These are phyloP conservation scores for Coranthus polyacanthus DNA, from an alignment of 2,797 vertebrate species.

Conservation along the genomic window DNA sequence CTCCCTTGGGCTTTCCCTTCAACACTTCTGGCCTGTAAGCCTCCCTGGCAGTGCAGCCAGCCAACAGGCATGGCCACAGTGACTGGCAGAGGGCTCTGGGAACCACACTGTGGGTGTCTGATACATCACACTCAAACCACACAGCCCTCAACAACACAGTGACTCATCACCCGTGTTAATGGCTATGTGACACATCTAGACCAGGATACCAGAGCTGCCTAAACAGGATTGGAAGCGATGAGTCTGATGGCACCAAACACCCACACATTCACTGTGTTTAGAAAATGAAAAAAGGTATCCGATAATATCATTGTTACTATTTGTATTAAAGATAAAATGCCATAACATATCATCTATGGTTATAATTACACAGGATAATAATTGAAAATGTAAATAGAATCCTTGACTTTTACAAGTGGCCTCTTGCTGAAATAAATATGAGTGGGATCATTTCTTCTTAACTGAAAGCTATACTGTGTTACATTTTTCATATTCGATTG, in stretches of 20 bases:
- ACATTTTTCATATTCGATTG: constrained; percentile 69
- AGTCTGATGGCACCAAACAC: constrained; percentile 45
- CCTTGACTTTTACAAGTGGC: not conserved
- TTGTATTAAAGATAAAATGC: constrained; percentile 7
- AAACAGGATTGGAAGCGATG: constrained; percentile 55
- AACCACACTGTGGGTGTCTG: constrained; percentile 79
- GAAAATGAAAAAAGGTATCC: constrained; percentile 19
- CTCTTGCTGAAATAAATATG: constrained; percentile 11
- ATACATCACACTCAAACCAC: constrained; percentile 76
- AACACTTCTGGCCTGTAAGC: constrained; percentile 78
- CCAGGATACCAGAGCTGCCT: constrained; percentile 67
- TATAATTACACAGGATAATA: not conserved
- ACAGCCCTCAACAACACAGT: constrained; percentile 77
- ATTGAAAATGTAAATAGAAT: too few relatives aligned
- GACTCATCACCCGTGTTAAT: constrained; percentile 80
- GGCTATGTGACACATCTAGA: constrained; percentile 74
- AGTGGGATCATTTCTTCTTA: constrained; percentile 39
- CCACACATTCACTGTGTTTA: constrained; percentile 32
- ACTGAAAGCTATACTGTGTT: constrained; percentile 54
- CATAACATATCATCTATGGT: not conserved
- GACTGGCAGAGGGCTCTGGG: constrained; percentile 80
- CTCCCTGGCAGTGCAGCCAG: constrained; percentile 72
- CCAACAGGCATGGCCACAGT: constrained; percentile 76
- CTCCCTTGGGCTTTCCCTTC: constrained; percentile 78
- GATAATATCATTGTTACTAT: constrained; percentile 12